Evolutionary conservation across 2,888 invertebrate genomes (phyloP), one percentile per base, ranked within the genome.

Genomic region (Platynereis dumerilii): DNA sequence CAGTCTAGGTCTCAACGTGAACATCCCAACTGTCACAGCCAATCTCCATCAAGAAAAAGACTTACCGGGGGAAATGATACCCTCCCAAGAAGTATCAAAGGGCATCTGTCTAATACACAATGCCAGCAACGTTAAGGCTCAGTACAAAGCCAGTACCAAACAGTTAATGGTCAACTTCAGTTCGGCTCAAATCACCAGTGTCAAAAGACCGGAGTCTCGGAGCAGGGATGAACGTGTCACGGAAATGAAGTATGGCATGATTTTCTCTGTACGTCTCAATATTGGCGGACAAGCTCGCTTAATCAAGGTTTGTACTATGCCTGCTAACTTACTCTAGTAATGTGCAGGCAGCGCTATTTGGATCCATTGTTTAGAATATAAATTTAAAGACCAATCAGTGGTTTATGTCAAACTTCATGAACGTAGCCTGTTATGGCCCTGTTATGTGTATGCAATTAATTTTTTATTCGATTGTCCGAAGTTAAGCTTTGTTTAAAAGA

Each of bases 221-320:
- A 44, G 27, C 12, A 67, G 60, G 44, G 68, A 70, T 10, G 67
- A 67, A 34, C 57, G 60, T 15, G 70, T 70, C 24, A 70, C 70
- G 2, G 68, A 69, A 27, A 54, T 67, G 58, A 69, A 69, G 42
- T 69, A 69, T 42, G 67, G 64, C 10, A 67, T 70, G 42, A 54
- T 69, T 26, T 69, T 69, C 57, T 60, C 52, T 48, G 65, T 65
- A 7, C n/a, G 56, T 7, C 39, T 70, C 57, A 61, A 34, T 15
- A 56, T 70, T 26, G 22, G 45, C 59, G 53, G 63, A 55, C 42
- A 52, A 15, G 20, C 28, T 10, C 58, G 55, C 58, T 29, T 45
- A 1, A 24, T 70, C 34, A 68, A 58, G 64, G 70, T 70, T 26
- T 7, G 34, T 34, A 34, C 12, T 34, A n/a, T n/a, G n/a, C n/a